Conservation (phyloP, 2,113 vertebrate genomes). For the Taxidea taxus region DNA sequence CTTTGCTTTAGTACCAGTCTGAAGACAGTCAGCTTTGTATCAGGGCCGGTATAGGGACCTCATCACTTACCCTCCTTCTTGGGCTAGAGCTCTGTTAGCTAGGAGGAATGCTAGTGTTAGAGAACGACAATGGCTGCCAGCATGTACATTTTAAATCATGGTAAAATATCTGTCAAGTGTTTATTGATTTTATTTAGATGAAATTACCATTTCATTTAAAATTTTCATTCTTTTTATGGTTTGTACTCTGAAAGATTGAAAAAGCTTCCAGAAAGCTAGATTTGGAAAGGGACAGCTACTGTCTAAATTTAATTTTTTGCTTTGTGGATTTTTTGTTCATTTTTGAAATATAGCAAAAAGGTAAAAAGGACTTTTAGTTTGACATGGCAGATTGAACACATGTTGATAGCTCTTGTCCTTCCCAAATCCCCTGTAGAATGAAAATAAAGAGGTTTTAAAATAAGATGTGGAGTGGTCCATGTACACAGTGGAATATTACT, state of each 20-base stretch:
- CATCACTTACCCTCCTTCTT: not conserved
- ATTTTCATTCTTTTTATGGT: not conserved
- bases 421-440: not conserved
- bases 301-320: slow-evolving; percentile 7
- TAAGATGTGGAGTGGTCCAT: not conserved
- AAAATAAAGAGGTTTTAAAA: not conserved
- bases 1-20: not conserved
- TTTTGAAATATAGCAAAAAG: not conserved
- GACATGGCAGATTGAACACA: not conserved
- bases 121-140: not conserved
- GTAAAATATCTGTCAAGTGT: not conserved
- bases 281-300: slow-evolving; percentile 6
- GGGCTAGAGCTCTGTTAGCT: not conserved
- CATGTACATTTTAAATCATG: not conserved
- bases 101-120: not conserved
- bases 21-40: not conserved
- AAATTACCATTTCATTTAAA: not conserved
- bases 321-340: not conserved
- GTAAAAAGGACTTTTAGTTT: not conserved
- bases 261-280: not conserved
- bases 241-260: not conserved
- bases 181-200: slow-evolving; percentile 45
- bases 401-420: not conserved
- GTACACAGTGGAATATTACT: no score
- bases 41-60: not conserved